Conservation (phyloP, 2,797 vertebrate genomes). For the Chromobotia macracanthus region DNA sequence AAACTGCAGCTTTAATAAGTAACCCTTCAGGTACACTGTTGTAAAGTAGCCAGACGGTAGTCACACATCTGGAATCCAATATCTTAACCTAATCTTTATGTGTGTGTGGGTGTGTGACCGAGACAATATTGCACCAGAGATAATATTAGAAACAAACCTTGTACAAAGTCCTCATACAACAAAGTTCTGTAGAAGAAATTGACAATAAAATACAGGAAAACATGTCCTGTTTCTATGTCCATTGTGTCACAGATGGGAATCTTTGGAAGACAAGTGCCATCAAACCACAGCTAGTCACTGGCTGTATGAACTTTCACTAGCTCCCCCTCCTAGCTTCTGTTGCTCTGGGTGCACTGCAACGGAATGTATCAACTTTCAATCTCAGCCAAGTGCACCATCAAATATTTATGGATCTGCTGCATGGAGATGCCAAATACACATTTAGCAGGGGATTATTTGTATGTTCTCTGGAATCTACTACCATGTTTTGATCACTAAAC, state of each 20-base stretch:
- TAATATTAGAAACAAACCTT: conserved; percentile 22
- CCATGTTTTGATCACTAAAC: conserved; percentile 18
- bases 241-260: background rate
- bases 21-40: background rate
- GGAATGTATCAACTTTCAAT: conserved; percentile 62
- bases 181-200: background rate
- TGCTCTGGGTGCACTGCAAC: conserved; percentile 37
- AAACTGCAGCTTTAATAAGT: no score
- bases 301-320: conserved; percentile 11
- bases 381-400: conserved; percentile 62
- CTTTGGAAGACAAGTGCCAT: background rate
- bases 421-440: conserved; percentile 40
- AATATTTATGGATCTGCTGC: conserved; percentile 71
- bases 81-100: conserved; percentile 3
- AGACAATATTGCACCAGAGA: conserved; percentile 28
- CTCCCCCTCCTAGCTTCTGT: conserved; percentile 41
- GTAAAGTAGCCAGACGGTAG: no score
- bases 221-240: background rate
- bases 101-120: conserved; percentile 23
- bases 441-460: conserved; percentile 45
- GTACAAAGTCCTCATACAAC: background rate
- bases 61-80: background rate
- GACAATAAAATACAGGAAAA: conserved; percentile 1
- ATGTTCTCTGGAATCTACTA: conserved; percentile 24
- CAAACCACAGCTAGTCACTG: background rate